Evolutionary conservation across 2,113 vertebrate species (phyloP).

Genomic region (Camelus bactrianus): DNA sequence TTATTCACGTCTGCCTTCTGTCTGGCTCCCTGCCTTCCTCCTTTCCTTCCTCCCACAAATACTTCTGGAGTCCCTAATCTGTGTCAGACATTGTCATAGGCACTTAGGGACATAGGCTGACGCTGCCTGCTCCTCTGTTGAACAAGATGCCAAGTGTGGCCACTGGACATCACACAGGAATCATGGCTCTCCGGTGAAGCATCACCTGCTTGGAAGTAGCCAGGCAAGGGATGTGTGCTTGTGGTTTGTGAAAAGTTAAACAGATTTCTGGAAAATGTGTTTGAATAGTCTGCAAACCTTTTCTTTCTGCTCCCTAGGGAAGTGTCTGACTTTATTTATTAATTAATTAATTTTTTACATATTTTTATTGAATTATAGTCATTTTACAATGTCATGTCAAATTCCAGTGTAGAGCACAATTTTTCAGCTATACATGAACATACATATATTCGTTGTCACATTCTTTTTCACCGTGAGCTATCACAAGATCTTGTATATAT

Average conservation of each 20-base stretch:
- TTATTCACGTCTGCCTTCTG: background rate
- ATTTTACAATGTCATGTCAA: too few species aligned
- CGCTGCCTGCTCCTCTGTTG: background rate
- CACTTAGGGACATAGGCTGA: background rate
- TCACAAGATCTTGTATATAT: too few species aligned
- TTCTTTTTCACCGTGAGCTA: too few species aligned
- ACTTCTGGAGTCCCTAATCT: background rate
- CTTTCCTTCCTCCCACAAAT: background rate
- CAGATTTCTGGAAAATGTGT: background rate
- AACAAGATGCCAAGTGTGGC: background rate
- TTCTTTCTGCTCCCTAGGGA: background rate
- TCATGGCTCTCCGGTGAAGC: background rate
- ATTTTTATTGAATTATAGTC: too few species aligned
- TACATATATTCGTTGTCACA: too few species aligned
- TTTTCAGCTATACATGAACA: too few species aligned
- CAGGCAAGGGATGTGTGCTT: background rate
- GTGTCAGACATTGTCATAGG: background rate
- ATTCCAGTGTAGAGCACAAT: too few species aligned
- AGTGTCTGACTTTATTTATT: too few species aligned
- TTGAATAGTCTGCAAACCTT: conserved; percentile 4
- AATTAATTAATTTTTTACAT: too few species aligned
- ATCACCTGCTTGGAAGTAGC: background rate
- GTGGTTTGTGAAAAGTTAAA: background rate
- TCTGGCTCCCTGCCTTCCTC: background rate
- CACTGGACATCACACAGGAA: background rate